Base-by-base conservation (phyloP, 1,140 invertebrate genomes). In the Coelopa frigida region DNA sequence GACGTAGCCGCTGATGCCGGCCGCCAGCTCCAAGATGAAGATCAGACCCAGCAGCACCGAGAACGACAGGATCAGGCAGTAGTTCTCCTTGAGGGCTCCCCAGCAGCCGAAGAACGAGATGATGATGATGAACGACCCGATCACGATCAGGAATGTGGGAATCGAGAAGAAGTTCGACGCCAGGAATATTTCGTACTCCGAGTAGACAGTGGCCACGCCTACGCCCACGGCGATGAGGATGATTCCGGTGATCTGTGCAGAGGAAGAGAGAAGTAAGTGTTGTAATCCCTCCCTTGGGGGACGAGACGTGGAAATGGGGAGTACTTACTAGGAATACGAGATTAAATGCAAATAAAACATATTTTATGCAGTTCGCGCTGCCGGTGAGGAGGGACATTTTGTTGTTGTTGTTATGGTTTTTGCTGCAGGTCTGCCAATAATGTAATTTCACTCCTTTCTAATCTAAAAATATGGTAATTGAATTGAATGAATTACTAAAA, bases 61-160 rank as follows among this genome's bases (percentile, higher is more conserved):
- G 70, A 89, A 94, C 57, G 81, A 83, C 29, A 87, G 72, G 22
- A 87, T 78, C 78, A 92, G 82, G 60, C 84, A 87, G 54, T 87
- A 81, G 61, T 81, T 89, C 65, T 91, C 87, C 59, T 79, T 82
- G 24, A 84, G 73, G 1, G 88, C 88, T 22, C 89, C 89, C 68
- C 87, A 92, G 70, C 89, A 93, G 53, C 89, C 89, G 51, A 89
- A 83, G 70, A 89, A 89, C 0, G 87, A 79, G 27, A 90, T 84
- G 40, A 90, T 62, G 60, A 90, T 87, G 33, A 90, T 81, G 29
- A 90, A 80, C 3, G 78, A 62, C 7, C 89, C 89, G 22, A 87
- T 80, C 7, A 85, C 79, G 40, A 92, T 86, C 32, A 89, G 73
- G 35, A 93, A 77, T 15, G 83, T 80, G 12, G 88, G 85, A 20